Evolutionary conservation across 1,140 invertebrate genomes (phyloP), one percentile per base, ranked within the genome.

Genomic region (Polyergus mexicanus): DNA sequence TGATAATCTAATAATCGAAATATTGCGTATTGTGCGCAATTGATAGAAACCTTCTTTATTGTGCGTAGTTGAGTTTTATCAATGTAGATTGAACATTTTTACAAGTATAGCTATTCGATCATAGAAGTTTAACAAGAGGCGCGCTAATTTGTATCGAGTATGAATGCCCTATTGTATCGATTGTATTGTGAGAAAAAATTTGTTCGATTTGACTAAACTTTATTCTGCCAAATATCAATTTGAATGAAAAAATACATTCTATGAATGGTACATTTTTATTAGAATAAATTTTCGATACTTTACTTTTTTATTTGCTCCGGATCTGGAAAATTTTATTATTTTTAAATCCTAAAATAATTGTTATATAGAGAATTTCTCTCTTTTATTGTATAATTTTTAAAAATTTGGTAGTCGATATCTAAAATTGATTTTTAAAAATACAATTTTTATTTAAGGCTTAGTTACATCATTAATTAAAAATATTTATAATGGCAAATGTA

Each of bases 101-200:
- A 81, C 66, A 41, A 72, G 11, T 19, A 25, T 71, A 51, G 35
- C 66, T 72, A 81, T 81, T 81, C 66, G 71, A 72, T 56, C 35
- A 81, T 32, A 44, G 66, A 81, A 81, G 16, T 60, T 81, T 72
- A 72, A 81, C 78, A 72, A 81, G 78, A 35, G 54, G 35, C 35
- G 22, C 22, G 10, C 28, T 58, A 68, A 72, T 81, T 81, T 81
- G 25, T 60, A 22, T 72, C 78, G 78, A 81, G 38, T 41, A 13
- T 54, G 68, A 80, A 69, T 32, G 32, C n/a, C 38, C 16, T 16
- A 22, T 25, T 71, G 38, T 38, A 71, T 44, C 47, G 71, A 58
- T 81, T 81, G 54, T 35, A 47, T 78, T 68, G 62, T 22, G 66
- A 32, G 38, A 32, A 54, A 71, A 58, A 22, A 47, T 44, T 71